Evolutionary conservation across 1,140 invertebrate genomes (phyloP).

Genomic region (Physella acuta): DNA sequence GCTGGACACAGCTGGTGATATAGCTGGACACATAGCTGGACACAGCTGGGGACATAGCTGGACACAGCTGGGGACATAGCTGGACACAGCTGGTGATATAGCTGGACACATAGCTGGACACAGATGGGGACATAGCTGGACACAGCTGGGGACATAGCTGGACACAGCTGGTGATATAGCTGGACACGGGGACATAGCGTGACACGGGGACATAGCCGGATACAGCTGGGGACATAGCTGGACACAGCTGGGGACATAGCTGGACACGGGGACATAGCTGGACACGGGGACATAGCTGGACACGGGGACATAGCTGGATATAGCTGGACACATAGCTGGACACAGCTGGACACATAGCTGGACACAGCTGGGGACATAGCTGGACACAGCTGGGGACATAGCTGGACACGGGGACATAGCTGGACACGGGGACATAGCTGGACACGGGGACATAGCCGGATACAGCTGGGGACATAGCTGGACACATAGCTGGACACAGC

Average conservation of each 20-base stretch:
- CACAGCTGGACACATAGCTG: no score
- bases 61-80: slow-evolving; percentile 18
- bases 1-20: background rate
- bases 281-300: background rate
- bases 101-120: slow-evolving; percentile 27
- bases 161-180: slow-evolving; percentile 29
- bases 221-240: background rate
- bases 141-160: slow-evolving; percentile 23
- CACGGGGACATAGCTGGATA: background rate
- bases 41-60: background rate
- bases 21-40: background rate
- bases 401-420: no score
- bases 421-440: no score
- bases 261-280: background rate
- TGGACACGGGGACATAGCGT: slow-evolving; percentile 26
- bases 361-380: no score
- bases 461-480: no score
- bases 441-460: no score
- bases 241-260: no score
- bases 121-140: slow-evolving; percentile 25
- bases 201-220: slow-evolving; percentile 19
- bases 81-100: slow-evolving; percentile 27
- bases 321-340: background rate
- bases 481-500: no score
- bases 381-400: no score